phyloP scores from a whole-genome alignment of 2,888 invertebrate species.

The Tetanocera ferruginea region DNA sequence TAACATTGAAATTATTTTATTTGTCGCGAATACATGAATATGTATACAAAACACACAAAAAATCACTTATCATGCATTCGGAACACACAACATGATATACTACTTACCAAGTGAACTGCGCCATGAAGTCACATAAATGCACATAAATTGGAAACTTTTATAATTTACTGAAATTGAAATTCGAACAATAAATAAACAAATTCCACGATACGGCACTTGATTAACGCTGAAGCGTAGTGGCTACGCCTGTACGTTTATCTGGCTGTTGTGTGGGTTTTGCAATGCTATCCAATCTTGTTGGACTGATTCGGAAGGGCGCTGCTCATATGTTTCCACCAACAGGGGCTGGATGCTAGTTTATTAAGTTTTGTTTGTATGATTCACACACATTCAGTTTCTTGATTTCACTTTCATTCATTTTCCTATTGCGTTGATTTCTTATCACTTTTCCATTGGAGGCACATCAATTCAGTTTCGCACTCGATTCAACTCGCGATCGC shows the following conservation, averaged over 20 bases:
- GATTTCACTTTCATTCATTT: constrained; percentile 22
- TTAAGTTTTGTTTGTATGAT: neutral
- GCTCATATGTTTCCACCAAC: no score
- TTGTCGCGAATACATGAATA: neutral
- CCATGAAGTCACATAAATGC: constrained; percentile 44
- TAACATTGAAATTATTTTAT: neutral
- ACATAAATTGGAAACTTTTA: constrained; percentile 17
- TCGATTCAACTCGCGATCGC: neutral
- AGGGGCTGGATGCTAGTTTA: no score
- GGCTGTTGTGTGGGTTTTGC: neutral
- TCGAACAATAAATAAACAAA: neutral
- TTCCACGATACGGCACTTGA: neutral
- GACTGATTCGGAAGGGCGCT: neutral
- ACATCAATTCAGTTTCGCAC: neutral
- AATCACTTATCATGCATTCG: neutral
- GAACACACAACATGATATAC: neutral
- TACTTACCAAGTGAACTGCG: constrained; percentile 48
- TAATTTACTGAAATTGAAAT: neutral
- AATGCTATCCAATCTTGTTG: neutral
- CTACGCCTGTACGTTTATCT: neutral
- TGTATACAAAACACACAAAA: neutral
- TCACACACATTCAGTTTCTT: neutral
- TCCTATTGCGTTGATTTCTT: neutral
- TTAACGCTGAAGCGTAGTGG: neutral
- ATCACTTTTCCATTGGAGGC: neutral